phyloP scores from a whole-genome alignment of 2,797 vertebrate species.

The Oophaga sylvatica region DNA sequence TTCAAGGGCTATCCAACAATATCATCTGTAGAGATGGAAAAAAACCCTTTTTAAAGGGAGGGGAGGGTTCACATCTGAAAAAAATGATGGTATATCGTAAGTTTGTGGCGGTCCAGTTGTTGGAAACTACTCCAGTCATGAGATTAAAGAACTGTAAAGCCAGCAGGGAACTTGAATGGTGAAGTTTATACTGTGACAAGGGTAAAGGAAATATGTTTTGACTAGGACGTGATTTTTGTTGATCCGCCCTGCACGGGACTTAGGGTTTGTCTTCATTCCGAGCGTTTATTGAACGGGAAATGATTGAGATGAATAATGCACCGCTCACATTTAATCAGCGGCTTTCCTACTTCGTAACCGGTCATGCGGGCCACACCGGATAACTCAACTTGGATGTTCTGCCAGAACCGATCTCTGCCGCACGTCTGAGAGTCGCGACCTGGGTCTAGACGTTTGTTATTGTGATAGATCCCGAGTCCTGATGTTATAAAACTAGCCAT shows the following conservation, averaged over 20 bases:
- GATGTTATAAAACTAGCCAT: not conserved
- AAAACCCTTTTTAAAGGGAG: too few species aligned
- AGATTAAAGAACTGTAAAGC: too few species aligned
- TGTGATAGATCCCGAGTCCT: not conserved
- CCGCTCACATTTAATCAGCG: constrained; percentile 36
- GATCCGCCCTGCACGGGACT: not conserved
- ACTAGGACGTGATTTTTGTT: constrained; percentile 18
- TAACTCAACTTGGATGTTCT: constrained; percentile 1
- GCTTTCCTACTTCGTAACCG: not conserved
- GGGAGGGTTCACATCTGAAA: too few species aligned
- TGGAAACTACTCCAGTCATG: too few species aligned
- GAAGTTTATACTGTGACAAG: not conserved
- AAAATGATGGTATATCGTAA: too few species aligned
- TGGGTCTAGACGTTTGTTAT: not conserved
- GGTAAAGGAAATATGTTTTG: constrained; percentile 4
- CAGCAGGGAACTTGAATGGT: too few species aligned
- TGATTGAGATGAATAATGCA: constrained; percentile 32
- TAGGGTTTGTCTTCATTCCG: constrained; percentile 3
- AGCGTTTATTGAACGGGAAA: constrained; percentile 13
- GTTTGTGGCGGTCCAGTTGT: too few species aligned
- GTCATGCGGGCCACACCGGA: constrained; percentile 18
- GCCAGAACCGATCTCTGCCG: not conserved
- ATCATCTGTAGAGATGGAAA: too few species aligned
- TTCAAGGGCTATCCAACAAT: too few species aligned
- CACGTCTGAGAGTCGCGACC: not conserved